phyloP scores from a whole-genome alignment of 2,113 vertebrate species.

The Phaethornis superciliosus region DNA sequence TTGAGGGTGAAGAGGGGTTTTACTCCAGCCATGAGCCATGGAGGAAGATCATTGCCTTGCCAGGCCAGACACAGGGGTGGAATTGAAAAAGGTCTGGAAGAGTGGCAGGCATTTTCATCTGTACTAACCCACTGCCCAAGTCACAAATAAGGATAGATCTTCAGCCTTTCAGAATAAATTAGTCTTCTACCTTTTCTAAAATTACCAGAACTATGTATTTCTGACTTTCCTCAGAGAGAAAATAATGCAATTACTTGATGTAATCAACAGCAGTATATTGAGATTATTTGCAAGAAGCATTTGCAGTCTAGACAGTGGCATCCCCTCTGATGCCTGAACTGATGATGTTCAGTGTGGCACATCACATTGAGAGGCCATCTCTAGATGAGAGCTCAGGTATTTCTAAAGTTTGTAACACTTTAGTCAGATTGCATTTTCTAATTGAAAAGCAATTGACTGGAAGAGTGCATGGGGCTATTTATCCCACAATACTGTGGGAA shows the following conservation, averaged over 20 bases:
- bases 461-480: neutral
- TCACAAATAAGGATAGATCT: neutral
- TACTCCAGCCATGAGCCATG: neutral
- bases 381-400: neutral
- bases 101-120: neutral
- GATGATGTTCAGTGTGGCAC: neutral
- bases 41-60: neutral
- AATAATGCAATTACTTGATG: neutral
- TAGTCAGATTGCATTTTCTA: neutral
- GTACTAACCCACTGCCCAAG: neutral
- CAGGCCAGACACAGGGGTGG: rapidly evolving
- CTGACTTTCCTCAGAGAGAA: neutral
- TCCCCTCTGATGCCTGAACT: neutral
- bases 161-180: neutral
- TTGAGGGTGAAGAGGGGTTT: neutral
- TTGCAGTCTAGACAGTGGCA: neutral
- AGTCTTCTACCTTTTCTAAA: neutral
- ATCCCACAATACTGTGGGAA: neutral
- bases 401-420: neutral
- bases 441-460: neutral
- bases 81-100: neutral
- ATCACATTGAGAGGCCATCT: neutral
- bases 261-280: neutral
- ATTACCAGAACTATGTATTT: neutral
- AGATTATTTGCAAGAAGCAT: neutral